Percentiles rank a stretch among this genome's conserved stretches.
These are phyloP conservation scores for Troglohyphantes excavatus DNA, from an alignment of 2,888 invertebrate genomes.

Conservation along the genomic window DNA sequence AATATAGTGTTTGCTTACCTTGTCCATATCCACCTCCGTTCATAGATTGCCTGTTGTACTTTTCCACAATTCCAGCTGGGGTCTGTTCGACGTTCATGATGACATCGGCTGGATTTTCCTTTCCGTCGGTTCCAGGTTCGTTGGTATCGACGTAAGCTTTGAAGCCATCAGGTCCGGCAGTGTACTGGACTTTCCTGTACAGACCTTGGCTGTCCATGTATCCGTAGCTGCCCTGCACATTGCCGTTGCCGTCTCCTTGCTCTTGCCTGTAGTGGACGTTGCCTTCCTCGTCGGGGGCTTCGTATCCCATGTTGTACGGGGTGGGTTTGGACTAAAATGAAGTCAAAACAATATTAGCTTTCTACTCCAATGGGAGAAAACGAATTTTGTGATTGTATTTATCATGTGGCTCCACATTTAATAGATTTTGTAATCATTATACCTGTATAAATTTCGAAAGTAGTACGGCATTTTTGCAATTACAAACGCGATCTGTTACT, in stretches of 20 bases:
- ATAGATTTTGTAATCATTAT: no score
- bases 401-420: no score
- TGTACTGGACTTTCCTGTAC: slow-evolving; percentile 42
- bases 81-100: slow-evolving; percentile 9
- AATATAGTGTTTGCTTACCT: background rate
- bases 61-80: slow-evolving; percentile 46
- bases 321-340: background rate
- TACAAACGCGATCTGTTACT: no score
- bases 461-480: no score
- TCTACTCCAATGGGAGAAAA: no score
- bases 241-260: slow-evolving; percentile 24
- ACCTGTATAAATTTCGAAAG: no score
- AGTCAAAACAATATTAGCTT: no score
- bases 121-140: slow-evolving; percentile 47
- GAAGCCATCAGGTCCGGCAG: slow-evolving; percentile 27
- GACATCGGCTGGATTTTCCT: slow-evolving; percentile 54
- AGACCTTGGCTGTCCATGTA: slow-evolving; percentile 42
- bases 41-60: slow-evolving; percentile 1
- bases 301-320: slow-evolving; percentile 25
- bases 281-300: slow-evolving; percentile 6
- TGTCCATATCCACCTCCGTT: background rate
- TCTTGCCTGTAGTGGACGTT: slow-evolving; percentile 1
- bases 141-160: slow-evolving; percentile 32
- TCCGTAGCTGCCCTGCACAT: slow-evolving; percentile 34
- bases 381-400: no score